A percentile compares a stretch with the other conserved stretches of the same genome.
Conservation (phyloP, 2,797 vertebrate species). For the Gastrophryne carolinensis region DNA sequence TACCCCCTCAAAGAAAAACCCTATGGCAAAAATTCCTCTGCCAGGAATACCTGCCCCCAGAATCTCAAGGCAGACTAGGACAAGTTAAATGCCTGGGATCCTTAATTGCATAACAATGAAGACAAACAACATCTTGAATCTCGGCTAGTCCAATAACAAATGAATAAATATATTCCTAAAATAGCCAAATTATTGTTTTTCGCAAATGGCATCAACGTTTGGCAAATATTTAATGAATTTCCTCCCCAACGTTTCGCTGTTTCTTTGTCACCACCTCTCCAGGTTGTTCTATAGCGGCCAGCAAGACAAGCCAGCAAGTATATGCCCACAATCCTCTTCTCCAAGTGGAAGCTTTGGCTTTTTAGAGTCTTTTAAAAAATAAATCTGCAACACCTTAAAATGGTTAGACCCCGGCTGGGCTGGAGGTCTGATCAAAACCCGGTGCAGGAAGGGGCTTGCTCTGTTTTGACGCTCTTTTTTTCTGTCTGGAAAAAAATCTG, state of each 20-base stretch:
- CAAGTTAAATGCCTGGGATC: neutral
- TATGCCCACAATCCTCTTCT: neutral
- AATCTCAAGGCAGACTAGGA: constrained; percentile 13
- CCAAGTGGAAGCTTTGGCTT: constrained; percentile 1
- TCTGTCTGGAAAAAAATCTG: constrained; percentile 23
- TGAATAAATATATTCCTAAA: no score
- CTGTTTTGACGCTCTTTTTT: neutral
- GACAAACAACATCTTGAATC: neutral
- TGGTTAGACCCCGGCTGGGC: constrained; percentile 20
- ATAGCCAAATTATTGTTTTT: no score
- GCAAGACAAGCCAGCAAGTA: neutral
- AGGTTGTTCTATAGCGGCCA: neutral
- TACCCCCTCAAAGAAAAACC: constrained; percentile 10
- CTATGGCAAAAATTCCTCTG: constrained; percentile 48
- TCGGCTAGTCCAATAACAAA: neutral
- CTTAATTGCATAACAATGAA: neutral
- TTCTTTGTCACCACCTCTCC: no score
- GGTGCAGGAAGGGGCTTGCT: constrained; percentile 41
- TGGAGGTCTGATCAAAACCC: constrained; percentile 36
- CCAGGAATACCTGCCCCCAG: constrained; percentile 32
- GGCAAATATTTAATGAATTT: neutral
- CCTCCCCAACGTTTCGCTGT: no score
- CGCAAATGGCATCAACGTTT: no score
- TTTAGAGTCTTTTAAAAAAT: constrained; percentile 27
- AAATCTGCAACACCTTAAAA: constrained; percentile 42